Evolutionary conservation across 2,113 vertebrate genomes (phyloP).

Genomic region (Aleadryas rufinucha): DNA sequence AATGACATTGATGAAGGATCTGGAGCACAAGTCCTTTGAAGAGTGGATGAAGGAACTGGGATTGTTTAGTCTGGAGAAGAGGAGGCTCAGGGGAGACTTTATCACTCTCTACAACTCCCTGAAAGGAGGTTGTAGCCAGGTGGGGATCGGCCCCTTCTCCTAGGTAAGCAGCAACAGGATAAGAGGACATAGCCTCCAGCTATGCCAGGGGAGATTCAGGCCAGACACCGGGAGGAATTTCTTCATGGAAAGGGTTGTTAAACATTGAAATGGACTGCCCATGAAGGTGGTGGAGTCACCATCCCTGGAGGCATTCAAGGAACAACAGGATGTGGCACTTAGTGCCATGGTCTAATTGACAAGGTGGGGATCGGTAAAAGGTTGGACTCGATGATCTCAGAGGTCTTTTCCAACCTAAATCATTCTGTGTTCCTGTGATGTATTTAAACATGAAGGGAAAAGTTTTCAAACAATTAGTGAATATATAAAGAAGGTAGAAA

Average conservation of each 20-base stretch:
- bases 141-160: background rate
- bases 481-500: background rate
- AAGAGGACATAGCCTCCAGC: background rate
- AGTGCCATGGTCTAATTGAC: background rate
- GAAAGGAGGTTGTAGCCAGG: background rate
- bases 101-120: background rate
- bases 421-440: background rate
- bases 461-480: background rate
- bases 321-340: accelerated
- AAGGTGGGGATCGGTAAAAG: background rate
- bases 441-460: background rate
- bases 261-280: background rate
- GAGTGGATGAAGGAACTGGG: background rate
- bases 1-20: background rate
- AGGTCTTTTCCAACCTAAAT: background rate
- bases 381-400: background rate
- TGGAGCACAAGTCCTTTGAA: background rate
- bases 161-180: background rate
- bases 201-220: background rate
- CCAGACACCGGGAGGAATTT: background rate
- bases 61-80: background rate
- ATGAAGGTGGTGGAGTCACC: background rate
- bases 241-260: background rate
- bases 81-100: background rate
- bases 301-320: background rate